Base-by-base conservation (phyloP, 2,888 invertebrate genomes). In the Luperina testacea region DNA sequence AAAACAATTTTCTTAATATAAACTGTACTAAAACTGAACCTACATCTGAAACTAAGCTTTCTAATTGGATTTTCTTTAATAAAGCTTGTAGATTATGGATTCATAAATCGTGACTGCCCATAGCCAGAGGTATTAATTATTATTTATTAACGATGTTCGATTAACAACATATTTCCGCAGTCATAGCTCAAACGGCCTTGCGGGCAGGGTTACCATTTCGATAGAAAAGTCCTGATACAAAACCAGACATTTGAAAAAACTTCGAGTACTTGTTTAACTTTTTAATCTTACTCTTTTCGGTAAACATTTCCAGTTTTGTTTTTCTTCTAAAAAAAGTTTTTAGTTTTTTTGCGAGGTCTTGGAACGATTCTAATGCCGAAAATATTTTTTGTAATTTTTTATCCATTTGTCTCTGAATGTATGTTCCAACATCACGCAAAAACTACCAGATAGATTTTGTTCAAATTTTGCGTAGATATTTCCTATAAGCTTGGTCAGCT, bases 41-140 rank as follows among this genome's bases (percentile, higher is more conserved):
- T 13, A 32, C 61, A 45, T 24, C 63, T 63, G 53, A 67, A 82
- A 75, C 67, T 67, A 42, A 42, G 74, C 74, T 85, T 85, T 85
- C 86, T 85, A 82, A 77, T 82, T 79, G 85, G 72, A 82, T 77
- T 85, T 85, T 85, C 86, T 82, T 68, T 63, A 59, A 79, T 75
- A 75, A 79, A 79, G 74, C 72, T 45, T 77, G 13, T 11, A 72
- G 68, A 79, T 85, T 82, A 85, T 79, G 74, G 76, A 76, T 77
- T 73, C 76, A 85, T 85, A 82, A 79, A 85, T 85, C 82, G 82
- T 82, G 74, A 77, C 42, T 81, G 74, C 68, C 69, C 68, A 53
- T 78, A 85, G 74, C 82, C n/a, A 63, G 59, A 70, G 70, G 59
- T 74, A 82, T 78, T 69, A 75, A 82, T 85, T 85, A 82, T 72